phyloP scores from a whole-genome alignment of 2,888 invertebrate species.

The Lissonota sp. region DNA sequence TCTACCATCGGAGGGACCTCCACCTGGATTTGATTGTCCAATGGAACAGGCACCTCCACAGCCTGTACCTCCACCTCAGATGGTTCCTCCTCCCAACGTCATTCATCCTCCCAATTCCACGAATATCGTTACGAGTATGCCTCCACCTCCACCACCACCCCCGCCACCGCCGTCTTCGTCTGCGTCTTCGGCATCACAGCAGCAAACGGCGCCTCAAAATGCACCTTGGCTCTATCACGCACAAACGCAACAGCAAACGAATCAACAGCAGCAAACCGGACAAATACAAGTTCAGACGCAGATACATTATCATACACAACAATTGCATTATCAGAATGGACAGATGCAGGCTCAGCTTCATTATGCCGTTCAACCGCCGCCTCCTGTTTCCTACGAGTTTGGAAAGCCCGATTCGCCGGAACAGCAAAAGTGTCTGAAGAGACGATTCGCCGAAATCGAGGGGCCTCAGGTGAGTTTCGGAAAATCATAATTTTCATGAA shows the following conservation, averaged over 20 bases:
- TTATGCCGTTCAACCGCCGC: constrained; percentile 80
- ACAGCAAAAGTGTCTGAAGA: constrained; percentile 79
- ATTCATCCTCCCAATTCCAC: constrained; percentile 79
- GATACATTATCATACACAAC: constrained; percentile 80
- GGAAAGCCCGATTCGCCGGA: constrained; percentile 79
- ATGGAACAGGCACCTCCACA: constrained; percentile 84
- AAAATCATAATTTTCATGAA: not conserved
- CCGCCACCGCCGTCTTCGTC: constrained; percentile 54
- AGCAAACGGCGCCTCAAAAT: constrained; percentile 74
- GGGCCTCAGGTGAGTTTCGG: constrained; percentile 75
- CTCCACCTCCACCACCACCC: constrained; percentile 76
- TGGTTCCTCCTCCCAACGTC: constrained; percentile 80
- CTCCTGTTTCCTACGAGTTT: constrained; percentile 72
- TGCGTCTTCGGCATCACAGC: not conserved
- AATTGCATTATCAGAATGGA: constrained; percentile 82
- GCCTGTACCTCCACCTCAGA: constrained; percentile 82
- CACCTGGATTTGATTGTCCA: constrained; percentile 79
- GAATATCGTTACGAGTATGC: constrained; percentile 80
- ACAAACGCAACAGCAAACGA: constrained; percentile 73
- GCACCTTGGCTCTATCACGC: constrained; percentile 81
- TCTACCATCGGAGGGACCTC: constrained; percentile 79
- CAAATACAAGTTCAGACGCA: constrained; percentile 80
- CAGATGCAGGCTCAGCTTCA: constrained; percentile 81
- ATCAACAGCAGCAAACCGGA: constrained; percentile 71
- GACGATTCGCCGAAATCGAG: constrained; percentile 81